phyloP scores from a whole-genome alignment of 2,888 invertebrate genomes.

The Acanthoscelides obtectus region DNA sequence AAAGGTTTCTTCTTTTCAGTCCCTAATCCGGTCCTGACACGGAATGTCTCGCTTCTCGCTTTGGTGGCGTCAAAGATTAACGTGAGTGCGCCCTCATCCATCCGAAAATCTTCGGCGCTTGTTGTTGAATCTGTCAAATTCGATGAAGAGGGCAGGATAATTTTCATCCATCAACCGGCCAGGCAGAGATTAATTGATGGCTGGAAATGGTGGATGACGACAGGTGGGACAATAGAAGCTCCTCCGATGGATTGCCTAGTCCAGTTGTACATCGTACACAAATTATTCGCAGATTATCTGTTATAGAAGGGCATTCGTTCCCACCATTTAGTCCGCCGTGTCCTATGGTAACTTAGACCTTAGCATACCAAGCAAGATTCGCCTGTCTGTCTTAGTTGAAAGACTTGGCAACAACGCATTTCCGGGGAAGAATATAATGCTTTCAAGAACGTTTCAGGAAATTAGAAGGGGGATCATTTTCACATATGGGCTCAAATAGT shows the following conservation, averaged over 20 bases:
- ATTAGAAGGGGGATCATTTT: too few species aligned
- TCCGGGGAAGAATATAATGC: too few species aligned
- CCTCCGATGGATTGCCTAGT: conserved; percentile 36
- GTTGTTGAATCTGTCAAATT: conserved; percentile 32
- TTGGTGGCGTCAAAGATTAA: not conserved
- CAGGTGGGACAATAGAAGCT: conserved; percentile 42
- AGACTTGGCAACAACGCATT: too few species aligned
- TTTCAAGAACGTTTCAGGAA: too few species aligned
- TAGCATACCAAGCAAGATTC: too few species aligned
- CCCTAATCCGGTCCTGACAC: not conserved
- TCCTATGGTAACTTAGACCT: too few species aligned
- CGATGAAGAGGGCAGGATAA: conserved; percentile 42
- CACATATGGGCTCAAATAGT: too few species aligned
- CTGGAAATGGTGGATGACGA: conserved; percentile 36
- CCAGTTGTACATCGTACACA: not conserved
- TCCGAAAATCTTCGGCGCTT: conserved; percentile 9
- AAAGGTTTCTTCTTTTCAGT: too few species aligned
- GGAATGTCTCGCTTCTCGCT: not conserved
- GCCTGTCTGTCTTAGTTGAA: too few species aligned
- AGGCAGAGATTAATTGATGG: conserved; percentile 42
- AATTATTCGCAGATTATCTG: too few species aligned
- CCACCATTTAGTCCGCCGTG: too few species aligned
- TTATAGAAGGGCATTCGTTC: too few species aligned
- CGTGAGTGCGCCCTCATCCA: not conserved
- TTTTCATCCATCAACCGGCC: conserved; percentile 42